Evolutionary conservation across 2,888 invertebrate genomes (phyloP).

Genomic region (Synanthedon vespiformis): DNA sequence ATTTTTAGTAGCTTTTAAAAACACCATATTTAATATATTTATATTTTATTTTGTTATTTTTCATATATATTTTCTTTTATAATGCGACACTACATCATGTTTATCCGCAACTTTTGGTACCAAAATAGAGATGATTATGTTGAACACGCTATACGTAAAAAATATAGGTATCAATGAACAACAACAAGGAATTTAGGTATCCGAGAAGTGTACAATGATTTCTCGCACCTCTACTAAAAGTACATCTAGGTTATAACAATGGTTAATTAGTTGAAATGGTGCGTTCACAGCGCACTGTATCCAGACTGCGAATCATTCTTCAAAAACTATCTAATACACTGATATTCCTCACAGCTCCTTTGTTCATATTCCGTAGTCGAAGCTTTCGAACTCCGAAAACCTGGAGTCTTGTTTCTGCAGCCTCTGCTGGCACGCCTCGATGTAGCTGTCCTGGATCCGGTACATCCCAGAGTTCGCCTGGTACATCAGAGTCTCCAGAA

Average conservation of each 20-base stretch:
- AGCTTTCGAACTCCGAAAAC: constrained; percentile 84
- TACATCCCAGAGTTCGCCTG: constrained; percentile 95
- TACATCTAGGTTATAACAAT: constrained; percentile 61
- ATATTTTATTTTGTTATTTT: not conserved
- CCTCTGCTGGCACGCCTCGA: constrained; percentile 88
- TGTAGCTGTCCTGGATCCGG: constrained; percentile 87
- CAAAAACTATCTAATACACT: constrained; percentile 64
- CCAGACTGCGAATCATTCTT: constrained; percentile 37
- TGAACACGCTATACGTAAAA: constrained; percentile 68
- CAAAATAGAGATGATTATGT: constrained; percentile 65
- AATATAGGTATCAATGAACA: constrained; percentile 69
- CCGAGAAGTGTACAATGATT: constrained; percentile 66
- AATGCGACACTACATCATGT: constrained; percentile 27
- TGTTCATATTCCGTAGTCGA: constrained; percentile 79
- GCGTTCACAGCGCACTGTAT: constrained; percentile 1
- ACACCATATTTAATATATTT: constrained; percentile 11
- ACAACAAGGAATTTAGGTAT: constrained; percentile 63
- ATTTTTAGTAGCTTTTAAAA: constrained; percentile 10
- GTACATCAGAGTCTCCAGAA: constrained; percentile 91
- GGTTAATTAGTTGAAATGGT: constrained; percentile 20
- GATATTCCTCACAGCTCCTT: constrained; percentile 62
- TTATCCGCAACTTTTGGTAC: constrained; percentile 36
- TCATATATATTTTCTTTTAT: constrained; percentile 5
- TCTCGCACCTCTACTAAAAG: constrained; percentile 61
- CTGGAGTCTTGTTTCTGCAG: constrained; percentile 90